Percentiles rank a stretch among this genome's conserved stretches.
These are phyloP conservation scores for Propithecus coquereli DNA, from an alignment of 2,113 vertebrate genomes.

Conservation along the genomic window DNA sequence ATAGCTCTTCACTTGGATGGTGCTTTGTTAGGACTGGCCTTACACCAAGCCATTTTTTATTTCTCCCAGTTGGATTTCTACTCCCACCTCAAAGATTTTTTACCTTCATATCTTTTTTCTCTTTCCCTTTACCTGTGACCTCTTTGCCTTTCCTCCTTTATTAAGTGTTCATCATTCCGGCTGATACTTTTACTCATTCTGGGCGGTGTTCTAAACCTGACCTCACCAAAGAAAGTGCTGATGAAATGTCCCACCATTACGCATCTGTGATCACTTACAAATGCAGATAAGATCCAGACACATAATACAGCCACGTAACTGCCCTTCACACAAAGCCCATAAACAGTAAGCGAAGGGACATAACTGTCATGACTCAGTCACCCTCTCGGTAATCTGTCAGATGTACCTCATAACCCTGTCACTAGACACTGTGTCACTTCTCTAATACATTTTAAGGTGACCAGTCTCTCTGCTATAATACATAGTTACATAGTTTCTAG, in stretches of 20 bases:
- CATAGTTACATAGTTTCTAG: neutral
- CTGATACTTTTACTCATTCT: neutral
- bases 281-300: neutral
- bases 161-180: neutral
- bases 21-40: neutral
- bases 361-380: neutral
- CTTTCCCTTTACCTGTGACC: neutral
- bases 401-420: too few relatives aligned
- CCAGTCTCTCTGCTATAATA: neutral
- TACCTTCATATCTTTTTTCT: neutral
- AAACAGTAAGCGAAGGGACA: neutral
- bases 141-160: neutral
- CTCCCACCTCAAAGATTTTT: slow-evolving; percentile 6
- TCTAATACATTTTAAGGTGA: neutral
- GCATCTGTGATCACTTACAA: neutral
- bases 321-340: neutral
- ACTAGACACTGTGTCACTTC: neutral
- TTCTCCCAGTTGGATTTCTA: slow-evolving; percentile 46
- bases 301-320: neutral
- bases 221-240: neutral
- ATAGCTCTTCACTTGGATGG: neutral
- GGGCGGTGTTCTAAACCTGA: neutral
- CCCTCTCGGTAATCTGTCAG: neutral
- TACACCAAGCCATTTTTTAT: slow-evolving; percentile 35
- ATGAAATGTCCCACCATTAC: neutral